Base-by-base conservation (phyloP, 2,888 invertebrate genomes). In the Oasisia sp. region DNA sequence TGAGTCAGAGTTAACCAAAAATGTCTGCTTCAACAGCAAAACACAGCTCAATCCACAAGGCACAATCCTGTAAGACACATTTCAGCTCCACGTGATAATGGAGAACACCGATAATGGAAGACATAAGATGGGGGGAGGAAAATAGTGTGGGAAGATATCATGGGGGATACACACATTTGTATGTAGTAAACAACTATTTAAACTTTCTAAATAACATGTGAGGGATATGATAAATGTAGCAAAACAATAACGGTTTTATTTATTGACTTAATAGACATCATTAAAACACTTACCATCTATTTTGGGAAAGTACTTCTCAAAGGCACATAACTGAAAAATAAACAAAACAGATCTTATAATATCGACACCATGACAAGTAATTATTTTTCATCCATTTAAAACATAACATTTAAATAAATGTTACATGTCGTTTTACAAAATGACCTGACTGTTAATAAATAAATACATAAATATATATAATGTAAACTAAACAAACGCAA, bases 281-380 rank as follows among this genome's bases (percentile, higher is more conserved):
- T 32, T 14, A 44, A 32, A 89, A 2, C 92, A 94, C 95, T 94
- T 94, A 96, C 96, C 96, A 95, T 97, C 97, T 93, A 97, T 97
- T 92, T 95, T 96, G 32, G 97, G 96, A 94, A 97, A 97, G 94
- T 96, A 97, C 38, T 96, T 95, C 94, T 97, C 97, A 94, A 97
- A 96, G 32, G 97, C 97, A 93, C 97, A 97, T 11, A 96, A 96
- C 96, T 96, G 94, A 91, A 95, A 92, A 92, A 91, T 95, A 95
- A 92, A 92, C 91, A 93, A 93, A 92, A 92, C 92, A 91, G 91
- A 94, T 89, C 92, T 91, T 56, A 32, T 74, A 90, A 91, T 11
- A 91, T 5, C 44, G 19, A 44, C 32, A 50, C 19, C 44, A 32
- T 58, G 91, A 92, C 7, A 56, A 32, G 0, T 45, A 50, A 32